A percentile compares a stretch with the other conserved stretches of the same genome.
Evolutionary conservation across 2,113 vertebrate genomes (phyloP).

Genomic region (Onychostoma macrolepis): DNA sequence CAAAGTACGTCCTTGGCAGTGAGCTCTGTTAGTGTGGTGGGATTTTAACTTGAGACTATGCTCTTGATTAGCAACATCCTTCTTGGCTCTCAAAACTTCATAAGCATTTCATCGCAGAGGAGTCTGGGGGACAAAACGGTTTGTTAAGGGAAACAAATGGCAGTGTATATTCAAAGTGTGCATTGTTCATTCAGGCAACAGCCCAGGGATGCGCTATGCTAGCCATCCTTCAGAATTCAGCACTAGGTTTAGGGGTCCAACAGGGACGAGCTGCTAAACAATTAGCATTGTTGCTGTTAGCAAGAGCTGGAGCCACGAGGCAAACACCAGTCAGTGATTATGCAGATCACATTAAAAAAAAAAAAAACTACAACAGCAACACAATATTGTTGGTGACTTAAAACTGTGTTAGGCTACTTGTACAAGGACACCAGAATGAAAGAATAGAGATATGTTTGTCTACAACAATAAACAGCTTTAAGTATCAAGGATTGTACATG

Average conservation of each 20-base stretch:
- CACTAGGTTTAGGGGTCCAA: constrained; percentile 33
- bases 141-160: constrained; percentile 32
- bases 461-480: background rate
- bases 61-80: constrained; percentile 37
- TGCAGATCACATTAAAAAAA: constrained; percentile 14
- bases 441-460: background rate
- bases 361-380: too few species aligned
- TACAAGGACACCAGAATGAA: background rate
- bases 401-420: background rate
- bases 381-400: background rate
- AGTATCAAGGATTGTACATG: background rate
- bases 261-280: constrained; percentile 45
- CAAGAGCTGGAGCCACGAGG: constrained; percentile 14
- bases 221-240: constrained; percentile 45
- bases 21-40: constrained; percentile 26
- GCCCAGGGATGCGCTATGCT: constrained; percentile 31
- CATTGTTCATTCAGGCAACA: constrained; percentile 33
- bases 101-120: constrained; percentile 38
- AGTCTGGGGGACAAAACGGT: constrained; percentile 6
- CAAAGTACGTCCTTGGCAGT: constrained; percentile 23
- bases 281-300: constrained; percentile 42
- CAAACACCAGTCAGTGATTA: constrained; percentile 30
- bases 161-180: constrained; percentile 30
- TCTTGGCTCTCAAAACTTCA: constrained; percentile 29
- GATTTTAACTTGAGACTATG: constrained; percentile 43